Percentiles rank a stretch among this genome's conserved stretches.
Evolutionary conservation across 2,797 vertebrate genomes (phyloP).

Genomic region (Hemitrygon akajei): DNA sequence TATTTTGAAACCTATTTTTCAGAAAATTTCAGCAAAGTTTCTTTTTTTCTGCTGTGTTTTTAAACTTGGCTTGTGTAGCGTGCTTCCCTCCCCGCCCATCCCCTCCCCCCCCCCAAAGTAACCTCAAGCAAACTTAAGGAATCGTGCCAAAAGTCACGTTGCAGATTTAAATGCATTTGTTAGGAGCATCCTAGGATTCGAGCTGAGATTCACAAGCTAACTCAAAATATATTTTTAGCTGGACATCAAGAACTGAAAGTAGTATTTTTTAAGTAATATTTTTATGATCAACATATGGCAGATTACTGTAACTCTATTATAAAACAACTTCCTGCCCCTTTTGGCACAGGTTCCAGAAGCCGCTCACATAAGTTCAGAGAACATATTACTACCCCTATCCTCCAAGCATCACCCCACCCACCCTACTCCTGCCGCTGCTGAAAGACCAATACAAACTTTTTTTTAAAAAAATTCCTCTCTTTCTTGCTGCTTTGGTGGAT

Average conservation of each 20-base stretch:
- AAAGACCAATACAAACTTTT: conserved; percentile 43
- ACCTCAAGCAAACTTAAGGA: conserved; percentile 57
- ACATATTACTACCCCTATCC: conserved; percentile 48
- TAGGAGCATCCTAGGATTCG: conserved; percentile 48
- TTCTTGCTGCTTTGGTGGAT: conserved; percentile 40
- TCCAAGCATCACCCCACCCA: conserved; percentile 32
- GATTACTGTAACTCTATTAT: conserved; percentile 77
- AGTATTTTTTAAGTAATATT: conserved; percentile 40
- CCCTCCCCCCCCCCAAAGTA: conserved; percentile 42
- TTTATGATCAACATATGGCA: conserved; percentile 62
- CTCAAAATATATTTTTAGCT: conserved; percentile 19
- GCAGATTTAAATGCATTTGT: conserved; percentile 53
- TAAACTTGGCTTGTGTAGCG: conserved; percentile 20
- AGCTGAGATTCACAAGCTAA: conserved; percentile 8
- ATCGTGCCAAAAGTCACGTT: conserved; percentile 57
- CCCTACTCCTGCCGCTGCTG: conserved; percentile 48
- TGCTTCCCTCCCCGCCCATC: conserved; percentile 6
- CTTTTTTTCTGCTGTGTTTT: conserved; percentile 10
- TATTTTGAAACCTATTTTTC: conserved; percentile 30
- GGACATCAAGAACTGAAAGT: conserved; percentile 15
- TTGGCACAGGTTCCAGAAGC: conserved; percentile 58
- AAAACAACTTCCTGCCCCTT: conserved; percentile 72
- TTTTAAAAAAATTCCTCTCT: conserved; percentile 42
- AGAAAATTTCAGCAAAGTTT: conserved; percentile 42
- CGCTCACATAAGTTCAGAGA: conserved; percentile 53